Evolutionary conservation across 2,888 invertebrate genomes (phyloP), one percentile per base, ranked within the genome.

Genomic region (Oscheius sp.): DNA sequence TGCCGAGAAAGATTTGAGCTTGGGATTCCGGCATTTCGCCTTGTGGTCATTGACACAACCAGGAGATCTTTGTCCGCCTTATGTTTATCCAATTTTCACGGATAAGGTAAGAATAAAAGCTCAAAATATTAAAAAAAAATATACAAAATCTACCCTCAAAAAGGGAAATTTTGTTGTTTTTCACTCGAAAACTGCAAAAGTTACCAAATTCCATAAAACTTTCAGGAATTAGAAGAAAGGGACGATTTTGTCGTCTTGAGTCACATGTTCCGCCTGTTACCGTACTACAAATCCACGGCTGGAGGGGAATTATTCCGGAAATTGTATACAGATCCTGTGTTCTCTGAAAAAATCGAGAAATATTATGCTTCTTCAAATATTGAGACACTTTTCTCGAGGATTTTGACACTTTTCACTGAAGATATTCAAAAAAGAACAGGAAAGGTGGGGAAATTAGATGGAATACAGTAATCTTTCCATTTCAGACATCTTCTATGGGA

Each of bases 191-290:
- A 35, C 35, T 35, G 35, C 3, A 35, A 35, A 35, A 35, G 9
- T 35, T 3, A 3, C 35, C 12, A 52, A 35, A 35, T 6, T 35
- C 9, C 9, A 35, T 6, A 35, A 35, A 35, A 6, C 35, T 35
- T 35, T 6, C 35, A 35, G 6, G 69, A 69, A 25, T 35, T 69
- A 9, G 45, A 55, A 3, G 56, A 69, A 16, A 18, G 55, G 6
- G 43, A 69, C n/a, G 18, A 69, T 43, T 53, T 69, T 7, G 43
- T 43, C 41, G 69, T 69, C 1, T 9, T 69, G 18, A 55, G 52
- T 16, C 52, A 55, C 16, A 69, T 69, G 69, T 69, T 69, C 45
- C 69, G 69, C 1, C 69, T 69, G 9, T 18, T 55, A 35, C 69
- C 69, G 16, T 69, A 52, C 41, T 69, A 41, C 69, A 29, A 27